Evolutionary conservation across 1,140 invertebrate genomes (phyloP).

Genomic region (Thalassaphorura encarpata): DNA sequence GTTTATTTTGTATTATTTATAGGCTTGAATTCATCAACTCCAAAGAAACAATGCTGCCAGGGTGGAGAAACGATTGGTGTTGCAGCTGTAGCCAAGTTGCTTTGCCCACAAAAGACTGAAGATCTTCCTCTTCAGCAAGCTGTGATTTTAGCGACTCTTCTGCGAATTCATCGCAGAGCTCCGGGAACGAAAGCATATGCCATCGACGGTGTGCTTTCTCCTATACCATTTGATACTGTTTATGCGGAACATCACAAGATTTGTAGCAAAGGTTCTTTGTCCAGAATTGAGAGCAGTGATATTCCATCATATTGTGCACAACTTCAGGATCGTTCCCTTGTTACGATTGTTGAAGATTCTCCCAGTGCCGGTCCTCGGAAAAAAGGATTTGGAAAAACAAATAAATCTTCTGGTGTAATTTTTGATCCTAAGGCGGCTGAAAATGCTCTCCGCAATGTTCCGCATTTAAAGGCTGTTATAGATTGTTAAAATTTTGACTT

Average conservation of each 20-base stretch:
- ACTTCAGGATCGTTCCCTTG: constrained; percentile 21
- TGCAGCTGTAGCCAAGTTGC: constrained; percentile 16
- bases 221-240: constrained; percentile 12
- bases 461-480: too few relatives aligned
- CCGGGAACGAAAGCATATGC: neutral
- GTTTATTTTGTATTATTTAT: neutral
- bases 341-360: constrained; percentile 10
- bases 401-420: neutral
- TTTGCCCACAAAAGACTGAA: constrained; percentile 22
- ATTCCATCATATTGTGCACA: constrained; percentile 20
- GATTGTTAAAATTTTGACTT: too few relatives aligned
- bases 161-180: constrained; percentile 14
- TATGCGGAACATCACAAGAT: constrained; percentile 27
- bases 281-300: constrained; percentile 30
- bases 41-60: constrained; percentile 22
- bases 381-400: neutral
- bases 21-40: constrained; percentile 34
- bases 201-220: constrained; percentile 16
- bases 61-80: constrained; percentile 17
- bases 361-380: constrained; percentile 4
- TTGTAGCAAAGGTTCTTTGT: constrained; percentile 20
- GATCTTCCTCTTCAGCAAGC: constrained; percentile 27
- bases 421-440: constrained; percentile 17
- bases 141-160: constrained; percentile 19
- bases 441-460: neutral